These are phyloP conservation scores for Cyclophora albipunctata DNA, from an alignment of 2,888 invertebrate species.

Conservation along the genomic window DNA sequence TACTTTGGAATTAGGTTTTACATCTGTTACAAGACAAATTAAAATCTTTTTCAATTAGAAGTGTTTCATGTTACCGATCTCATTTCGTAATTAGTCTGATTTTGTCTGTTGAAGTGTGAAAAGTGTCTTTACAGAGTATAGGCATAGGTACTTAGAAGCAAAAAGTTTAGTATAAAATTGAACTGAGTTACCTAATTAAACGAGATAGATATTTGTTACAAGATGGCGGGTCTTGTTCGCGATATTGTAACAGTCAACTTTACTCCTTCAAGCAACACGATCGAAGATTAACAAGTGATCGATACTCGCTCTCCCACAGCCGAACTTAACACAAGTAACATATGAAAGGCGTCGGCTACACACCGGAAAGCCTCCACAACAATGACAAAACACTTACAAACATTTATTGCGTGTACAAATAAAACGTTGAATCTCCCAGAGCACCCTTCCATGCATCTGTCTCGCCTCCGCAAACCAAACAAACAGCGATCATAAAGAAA, in stretches of 20 bases:
- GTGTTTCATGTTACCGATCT: no score
- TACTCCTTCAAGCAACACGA: slow-evolving; percentile 22
- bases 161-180: no score
- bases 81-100: no score
- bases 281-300: slow-evolving; percentile 36
- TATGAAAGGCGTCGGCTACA: slow-evolving; percentile 34
- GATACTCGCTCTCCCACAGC: slow-evolving; percentile 28
- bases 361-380: slow-evolving; percentile 26
- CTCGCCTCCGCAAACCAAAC: slow-evolving; percentile 56
- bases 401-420: slow-evolving; percentile 22
- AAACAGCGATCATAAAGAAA: slow-evolving; percentile 58
- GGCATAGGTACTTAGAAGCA: no score
- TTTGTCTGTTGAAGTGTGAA: no score
- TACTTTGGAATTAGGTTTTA: slow-evolving; percentile 1
- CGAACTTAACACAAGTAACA: slow-evolving; percentile 22
- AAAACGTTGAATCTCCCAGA: slow-evolving; percentile 15
- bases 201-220: no score
- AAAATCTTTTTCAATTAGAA: no score
- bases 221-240: no score
- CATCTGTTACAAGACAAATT: not conserved
- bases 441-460: slow-evolving; percentile 43
- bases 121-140: no score
- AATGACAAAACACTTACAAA: slow-evolving; percentile 22
- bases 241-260: slow-evolving; percentile 7
- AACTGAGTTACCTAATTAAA: no score